Evolutionary conservation across 2,113 vertebrate species (phyloP), one percentile per base, ranked within the genome.

Genomic region (Xiphophorus couchianus): DNA sequence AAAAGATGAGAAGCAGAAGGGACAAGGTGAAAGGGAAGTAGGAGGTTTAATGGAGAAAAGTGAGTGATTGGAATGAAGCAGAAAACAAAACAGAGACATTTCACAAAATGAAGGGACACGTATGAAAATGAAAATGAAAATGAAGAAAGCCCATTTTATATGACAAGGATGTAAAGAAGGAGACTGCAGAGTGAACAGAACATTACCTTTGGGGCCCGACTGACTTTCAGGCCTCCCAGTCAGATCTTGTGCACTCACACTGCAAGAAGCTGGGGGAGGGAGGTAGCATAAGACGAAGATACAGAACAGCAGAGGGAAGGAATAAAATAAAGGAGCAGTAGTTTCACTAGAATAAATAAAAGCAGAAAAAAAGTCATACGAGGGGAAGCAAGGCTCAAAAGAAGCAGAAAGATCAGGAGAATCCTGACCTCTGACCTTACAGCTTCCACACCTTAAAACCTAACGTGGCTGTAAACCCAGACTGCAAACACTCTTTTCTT

Each of bases 161-260:
- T n/a, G 51, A 58, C 17, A 7, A 51, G 6, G 5, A n/a, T 10
- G 17, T 25, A 58, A 58, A 58, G 5, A 58, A 58, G 14, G 44
- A 19, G 5, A 19, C 17, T 19, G 15, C 44, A 14, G 60, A 29
- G 62, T 17, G 15, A 29, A 63, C 22, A 58, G 7, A 58, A 58
- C 29, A 68, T 86, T 92, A 95, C 93, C 93, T 94, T 89, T 74
- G 69, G 76, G 77, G 61, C 83, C 87, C 60, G 81, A 68, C 62
- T 88, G 82, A 74, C 80, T 7, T 8, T 62, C 81, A 81, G 93
- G 92, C 82, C 94, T 93, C 90, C 93, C 93, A 30, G 93, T 92
- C 79, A 91, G 62, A 64, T 93, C 92, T 44, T 84, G 86, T 8
- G 91, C 39, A 86, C 82, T 91, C 39, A 61, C 81, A 22, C 66